Conservation (phyloP, 2,113 vertebrate genomes). For the Spermophilus dauricus region DNA sequence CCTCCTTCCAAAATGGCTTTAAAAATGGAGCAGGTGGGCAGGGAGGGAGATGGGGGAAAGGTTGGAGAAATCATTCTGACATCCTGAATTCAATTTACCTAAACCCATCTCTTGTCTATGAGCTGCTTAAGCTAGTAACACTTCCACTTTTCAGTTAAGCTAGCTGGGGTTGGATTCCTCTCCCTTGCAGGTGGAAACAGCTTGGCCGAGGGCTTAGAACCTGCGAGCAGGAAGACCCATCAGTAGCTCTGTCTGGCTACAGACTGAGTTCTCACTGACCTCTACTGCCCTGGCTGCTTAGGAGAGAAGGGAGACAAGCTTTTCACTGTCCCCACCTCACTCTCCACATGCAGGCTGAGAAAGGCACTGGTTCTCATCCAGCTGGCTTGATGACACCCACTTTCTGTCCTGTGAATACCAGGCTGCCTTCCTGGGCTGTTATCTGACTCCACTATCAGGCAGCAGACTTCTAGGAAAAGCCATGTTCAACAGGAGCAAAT, state of each 20-base stretch:
- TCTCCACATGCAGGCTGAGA: neutral
- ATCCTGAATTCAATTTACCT: neutral
- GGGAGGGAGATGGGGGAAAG: accelerated
- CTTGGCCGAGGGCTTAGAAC: neutral
- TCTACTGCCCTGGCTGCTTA: neutral
- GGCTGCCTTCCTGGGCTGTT: conserved; percentile 69
- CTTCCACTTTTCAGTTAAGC: neutral
- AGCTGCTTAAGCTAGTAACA: neutral
- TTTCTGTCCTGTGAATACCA: conserved; percentile 67
- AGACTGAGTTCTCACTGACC: neutral
- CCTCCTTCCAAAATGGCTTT: neutral
- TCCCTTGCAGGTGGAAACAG: neutral
- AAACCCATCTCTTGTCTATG: neutral
- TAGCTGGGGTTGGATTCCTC: neutral
- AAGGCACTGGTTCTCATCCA: conserved; percentile 44
- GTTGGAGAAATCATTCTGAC: neutral
- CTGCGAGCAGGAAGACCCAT: neutral
- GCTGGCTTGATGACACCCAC: conserved; percentile 43
- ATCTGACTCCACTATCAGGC: conserved; percentile 78
- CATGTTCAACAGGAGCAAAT: conserved; percentile 53
- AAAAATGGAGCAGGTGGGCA: accelerated
- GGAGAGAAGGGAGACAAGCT: neutral
- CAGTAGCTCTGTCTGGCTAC: neutral
- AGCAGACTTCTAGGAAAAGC: conserved; percentile 71
- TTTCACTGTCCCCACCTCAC: neutral